Conservation (phyloP, 2,797 vertebrate genomes). For the Tangara arthus region DNA sequence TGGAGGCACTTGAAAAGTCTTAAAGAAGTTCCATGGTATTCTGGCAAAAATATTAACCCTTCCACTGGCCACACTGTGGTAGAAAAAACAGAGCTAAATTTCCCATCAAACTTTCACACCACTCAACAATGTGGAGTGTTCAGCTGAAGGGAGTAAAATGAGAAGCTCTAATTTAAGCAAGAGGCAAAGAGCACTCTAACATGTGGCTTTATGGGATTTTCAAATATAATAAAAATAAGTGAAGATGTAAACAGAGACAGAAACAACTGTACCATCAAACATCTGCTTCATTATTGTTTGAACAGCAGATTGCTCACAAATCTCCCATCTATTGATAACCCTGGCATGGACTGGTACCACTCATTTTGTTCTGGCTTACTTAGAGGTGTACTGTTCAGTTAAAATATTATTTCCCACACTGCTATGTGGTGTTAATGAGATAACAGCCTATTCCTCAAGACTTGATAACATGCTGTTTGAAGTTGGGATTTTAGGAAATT, state of each 20-base stretch:
- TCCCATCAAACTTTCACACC: background rate
- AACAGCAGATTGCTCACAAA: constrained; percentile 71
- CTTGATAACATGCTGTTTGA: background rate
- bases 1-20: background rate
- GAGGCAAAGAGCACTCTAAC: constrained; percentile 35
- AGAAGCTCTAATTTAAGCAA: constrained; percentile 48
- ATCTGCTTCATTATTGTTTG: constrained; percentile 75
- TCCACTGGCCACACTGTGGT: background rate
- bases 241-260: constrained; percentile 72
- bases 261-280: constrained; percentile 72
- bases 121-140: constrained; percentile 36
- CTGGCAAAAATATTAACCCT: background rate
- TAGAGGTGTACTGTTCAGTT: background rate
- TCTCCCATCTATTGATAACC: constrained; percentile 68
- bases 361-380: constrained; percentile 54
- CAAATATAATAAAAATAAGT: constrained; percentile 72
- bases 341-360: constrained; percentile 41
- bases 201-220: constrained; percentile 63
- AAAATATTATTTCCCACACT: background rate
- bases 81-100: background rate
- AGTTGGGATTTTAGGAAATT: background rate
- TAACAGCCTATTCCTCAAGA: background rate
- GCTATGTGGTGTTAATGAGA: background rate
- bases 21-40: background rate
- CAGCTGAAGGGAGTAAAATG: constrained; percentile 22